A percentile compares a stretch with the other conserved stretches of the same genome.
phyloP scores from a whole-genome alignment of 2,113 vertebrate genomes.

The Neogale vison region DNA sequence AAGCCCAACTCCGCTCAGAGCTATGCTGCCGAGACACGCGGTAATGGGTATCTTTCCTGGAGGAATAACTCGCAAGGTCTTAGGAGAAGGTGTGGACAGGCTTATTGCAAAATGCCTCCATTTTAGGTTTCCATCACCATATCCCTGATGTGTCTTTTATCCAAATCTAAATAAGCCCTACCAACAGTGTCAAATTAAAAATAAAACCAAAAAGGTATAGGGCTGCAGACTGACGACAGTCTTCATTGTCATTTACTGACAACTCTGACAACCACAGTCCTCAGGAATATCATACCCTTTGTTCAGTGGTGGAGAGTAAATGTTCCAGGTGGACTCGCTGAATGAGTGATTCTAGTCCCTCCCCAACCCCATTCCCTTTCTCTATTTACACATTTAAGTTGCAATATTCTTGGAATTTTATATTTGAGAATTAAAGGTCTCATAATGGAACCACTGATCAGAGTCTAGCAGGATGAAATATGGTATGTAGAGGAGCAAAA shows the following conservation, averaged over 20 bases:
- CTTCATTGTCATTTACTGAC: not conserved
- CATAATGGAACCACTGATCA: not conserved
- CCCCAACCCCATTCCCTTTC: not conserved
- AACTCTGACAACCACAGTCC: not conserved
- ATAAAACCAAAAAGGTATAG: not conserved
- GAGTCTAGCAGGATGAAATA: not conserved
- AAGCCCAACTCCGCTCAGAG: not conserved
- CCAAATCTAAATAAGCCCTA: not conserved
- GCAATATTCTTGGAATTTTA: not conserved
- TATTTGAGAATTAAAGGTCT: not conserved
- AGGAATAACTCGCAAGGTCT: conserved; percentile 10
- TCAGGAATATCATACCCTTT: not conserved
- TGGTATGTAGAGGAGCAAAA: not conserved
- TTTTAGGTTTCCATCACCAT: not conserved
- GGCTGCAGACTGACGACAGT: not conserved
- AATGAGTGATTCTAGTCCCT: not conserved
- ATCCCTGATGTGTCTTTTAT: not conserved
- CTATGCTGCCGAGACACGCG: not conserved
- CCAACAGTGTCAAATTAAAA: not conserved
- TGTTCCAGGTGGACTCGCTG: not conserved
- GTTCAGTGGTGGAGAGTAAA: not conserved
- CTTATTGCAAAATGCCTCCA: not conserved
- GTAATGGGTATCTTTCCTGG: not conserved
- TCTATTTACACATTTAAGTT: not conserved
- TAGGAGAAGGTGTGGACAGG: not conserved